Percentiles rank a stretch among this genome's conserved stretches.
phyloP scores from a whole-genome alignment of 2,113 vertebrate genomes.

The Sprattus sprattus region DNA sequence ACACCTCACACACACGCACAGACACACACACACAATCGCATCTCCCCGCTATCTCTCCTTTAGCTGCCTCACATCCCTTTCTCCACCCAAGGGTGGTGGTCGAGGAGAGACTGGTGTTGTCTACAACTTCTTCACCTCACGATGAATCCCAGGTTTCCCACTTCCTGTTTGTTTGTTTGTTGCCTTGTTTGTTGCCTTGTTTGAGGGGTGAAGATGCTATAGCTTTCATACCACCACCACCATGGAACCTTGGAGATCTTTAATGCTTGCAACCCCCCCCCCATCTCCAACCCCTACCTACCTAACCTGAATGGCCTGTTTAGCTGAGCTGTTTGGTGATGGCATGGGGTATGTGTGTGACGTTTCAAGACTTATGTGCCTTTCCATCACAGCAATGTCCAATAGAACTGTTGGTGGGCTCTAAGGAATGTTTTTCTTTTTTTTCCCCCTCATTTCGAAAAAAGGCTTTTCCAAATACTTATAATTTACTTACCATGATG shows the following conservation, averaged over 20 bases:
- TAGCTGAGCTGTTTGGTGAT: background rate
- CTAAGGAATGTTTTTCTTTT: background rate
- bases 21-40: background rate
- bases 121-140: background rate
- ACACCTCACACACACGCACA: background rate
- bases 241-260: background rate
- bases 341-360: background rate
- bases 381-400: background rate
- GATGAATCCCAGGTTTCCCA: background rate
- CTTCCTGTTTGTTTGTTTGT: background rate
- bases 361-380: conserved; percentile 1
- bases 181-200: background rate
- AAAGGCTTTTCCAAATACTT: background rate
- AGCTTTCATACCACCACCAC: background rate
- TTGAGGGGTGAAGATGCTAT: background rate
- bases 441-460: background rate
- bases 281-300: background rate
- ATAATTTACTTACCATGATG: background rate
- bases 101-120: background rate
- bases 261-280: background rate
- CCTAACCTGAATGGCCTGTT: background rate
- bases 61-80: background rate
- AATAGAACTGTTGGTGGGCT: background rate
- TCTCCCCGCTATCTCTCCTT: background rate
- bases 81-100: background rate